Conservation (phyloP, 2,888 invertebrate genomes). For the Neoitamus cyanurus region DNA sequence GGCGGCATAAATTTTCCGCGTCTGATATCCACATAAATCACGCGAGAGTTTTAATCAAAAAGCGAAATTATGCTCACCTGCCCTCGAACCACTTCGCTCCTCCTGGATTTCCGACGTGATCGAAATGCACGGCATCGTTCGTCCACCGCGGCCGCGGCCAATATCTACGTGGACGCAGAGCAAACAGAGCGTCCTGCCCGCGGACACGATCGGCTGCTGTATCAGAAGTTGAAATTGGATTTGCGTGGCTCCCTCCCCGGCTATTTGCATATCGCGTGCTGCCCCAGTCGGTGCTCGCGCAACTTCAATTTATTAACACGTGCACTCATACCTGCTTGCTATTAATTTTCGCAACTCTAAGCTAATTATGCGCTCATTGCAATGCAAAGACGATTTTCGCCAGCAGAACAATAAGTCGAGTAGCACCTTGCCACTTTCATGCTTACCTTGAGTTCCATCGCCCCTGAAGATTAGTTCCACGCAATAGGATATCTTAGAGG, state of each 20-base stretch:
- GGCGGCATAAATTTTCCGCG: conserved; percentile 8
- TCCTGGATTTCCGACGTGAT: conserved; percentile 8
- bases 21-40: conserved; percentile 50
- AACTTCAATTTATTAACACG: conserved; percentile 24
- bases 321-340: background rate
- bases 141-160: background rate
- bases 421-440: background rate
- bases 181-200: background rate
- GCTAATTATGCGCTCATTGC: background rate
- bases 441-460: background rate
- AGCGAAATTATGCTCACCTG: conserved; percentile 41
- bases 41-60: conserved; percentile 48
- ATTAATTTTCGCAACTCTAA: background rate
- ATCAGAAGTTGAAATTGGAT: conserved; percentile 37
- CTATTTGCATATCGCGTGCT: conserved; percentile 43
- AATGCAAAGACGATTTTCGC: background rate
- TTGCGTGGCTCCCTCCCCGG: background rate
- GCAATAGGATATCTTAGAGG: background rate
- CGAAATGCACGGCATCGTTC: background rate
- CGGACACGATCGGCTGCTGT: conserved; percentile 20
- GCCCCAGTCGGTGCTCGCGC: background rate
- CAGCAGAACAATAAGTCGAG: background rate
- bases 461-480: background rate
- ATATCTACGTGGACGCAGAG: background rate
- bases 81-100: conserved; percentile 9